These are phyloP conservation scores for Oncopeltus fasciatus DNA, from an alignment of 1,140 invertebrate genomes.

Conservation along the genomic window DNA sequence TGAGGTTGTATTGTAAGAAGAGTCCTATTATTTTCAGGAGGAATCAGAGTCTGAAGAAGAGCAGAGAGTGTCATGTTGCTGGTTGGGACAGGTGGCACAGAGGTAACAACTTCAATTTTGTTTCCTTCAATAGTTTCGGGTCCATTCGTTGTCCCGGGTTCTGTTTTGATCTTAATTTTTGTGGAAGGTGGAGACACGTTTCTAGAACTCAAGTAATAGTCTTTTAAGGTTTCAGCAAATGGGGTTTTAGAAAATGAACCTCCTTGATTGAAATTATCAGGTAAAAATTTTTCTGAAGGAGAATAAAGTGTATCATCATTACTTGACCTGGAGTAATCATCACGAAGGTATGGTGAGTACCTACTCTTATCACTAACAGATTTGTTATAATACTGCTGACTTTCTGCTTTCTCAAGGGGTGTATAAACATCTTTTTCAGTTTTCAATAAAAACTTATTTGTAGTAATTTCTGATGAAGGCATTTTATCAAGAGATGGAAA, in stretches of 20 bases:
- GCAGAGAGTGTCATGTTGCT: background rate
- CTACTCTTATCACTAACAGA: too few species aligned
- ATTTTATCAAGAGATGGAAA: too few species aligned
- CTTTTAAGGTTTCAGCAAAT: background rate
- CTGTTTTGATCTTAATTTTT: background rate
- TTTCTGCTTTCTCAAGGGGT: background rate
- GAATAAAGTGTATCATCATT: background rate
- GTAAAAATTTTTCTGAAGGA: background rate
- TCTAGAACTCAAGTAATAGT: too few species aligned
- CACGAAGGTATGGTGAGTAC: background rate
- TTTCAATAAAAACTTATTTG: too few species aligned
- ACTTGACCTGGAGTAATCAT: background rate
- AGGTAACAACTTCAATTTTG: constrained; percentile 11
- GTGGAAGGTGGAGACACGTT: background rate
- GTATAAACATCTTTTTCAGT: background rate
- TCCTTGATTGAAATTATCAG: background rate
- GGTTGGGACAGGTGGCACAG: background rate
- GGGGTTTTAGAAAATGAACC: background rate
- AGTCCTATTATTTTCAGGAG: background rate
- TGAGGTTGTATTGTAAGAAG: background rate
- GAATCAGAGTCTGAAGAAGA: background rate
- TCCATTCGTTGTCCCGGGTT: background rate
- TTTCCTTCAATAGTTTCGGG: constrained; percentile 4
- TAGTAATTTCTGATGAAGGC: too few species aligned
- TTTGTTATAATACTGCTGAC: too few species aligned